phyloP scores from a whole-genome alignment of 2,888 invertebrate species.

The Erebia epiphron region DNA sequence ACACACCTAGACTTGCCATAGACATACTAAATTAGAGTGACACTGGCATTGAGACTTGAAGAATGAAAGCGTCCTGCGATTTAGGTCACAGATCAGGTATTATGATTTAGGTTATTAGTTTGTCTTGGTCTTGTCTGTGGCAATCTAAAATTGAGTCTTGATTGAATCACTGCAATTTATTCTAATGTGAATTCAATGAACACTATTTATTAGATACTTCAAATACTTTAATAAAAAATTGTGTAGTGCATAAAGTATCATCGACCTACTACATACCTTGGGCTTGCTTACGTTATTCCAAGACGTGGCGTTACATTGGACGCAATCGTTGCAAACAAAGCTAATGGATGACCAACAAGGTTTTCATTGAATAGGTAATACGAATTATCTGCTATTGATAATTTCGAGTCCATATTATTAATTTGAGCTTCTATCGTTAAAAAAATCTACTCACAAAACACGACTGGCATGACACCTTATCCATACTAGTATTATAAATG shows the following conservation, averaged over 20 bases:
- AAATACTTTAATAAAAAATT: slow-evolving; percentile 1
- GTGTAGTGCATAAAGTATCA: not conserved
- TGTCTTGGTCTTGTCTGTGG: no score
- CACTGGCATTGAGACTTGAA: no score
- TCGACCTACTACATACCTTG: no score
- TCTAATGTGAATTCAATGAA: no score
- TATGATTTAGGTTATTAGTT: no score
- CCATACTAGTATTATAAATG: no score
- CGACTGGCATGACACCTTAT: not conserved
- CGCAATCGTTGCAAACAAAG: not conserved
- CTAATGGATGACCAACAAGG: not conserved
- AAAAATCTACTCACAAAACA: not conserved
- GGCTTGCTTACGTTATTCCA: not conserved
- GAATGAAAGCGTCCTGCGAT: no score
- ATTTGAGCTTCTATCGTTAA: not conserved
- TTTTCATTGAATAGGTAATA: not conserved
- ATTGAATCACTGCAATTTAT: no score
- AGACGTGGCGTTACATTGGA: not conserved
- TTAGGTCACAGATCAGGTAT: no score
- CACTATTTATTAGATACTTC: not conserved
- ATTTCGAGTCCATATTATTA: not conserved
- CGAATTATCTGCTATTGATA: not conserved
- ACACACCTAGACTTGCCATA: no score
- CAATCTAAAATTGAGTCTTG: no score
- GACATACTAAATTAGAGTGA: no score